These are phyloP conservation scores for Pogona vitticeps DNA, from an alignment of 2,113 vertebrate genomes.

Conservation along the genomic window DNA sequence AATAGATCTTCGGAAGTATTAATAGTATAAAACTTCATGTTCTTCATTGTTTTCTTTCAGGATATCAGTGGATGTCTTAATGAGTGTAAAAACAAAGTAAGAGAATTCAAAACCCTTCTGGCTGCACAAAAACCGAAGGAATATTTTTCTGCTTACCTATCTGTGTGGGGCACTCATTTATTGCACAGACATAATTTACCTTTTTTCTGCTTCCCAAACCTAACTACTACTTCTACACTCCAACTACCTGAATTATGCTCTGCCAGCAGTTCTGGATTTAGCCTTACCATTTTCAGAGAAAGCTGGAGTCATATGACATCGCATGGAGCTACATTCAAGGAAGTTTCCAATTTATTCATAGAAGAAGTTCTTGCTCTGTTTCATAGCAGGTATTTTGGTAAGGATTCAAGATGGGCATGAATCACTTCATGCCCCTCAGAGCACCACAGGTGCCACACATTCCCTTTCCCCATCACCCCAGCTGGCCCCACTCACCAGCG, in stretches of 20 bases:
- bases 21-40: background rate
- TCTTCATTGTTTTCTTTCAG: background rate
- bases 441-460: too few relatives aligned
- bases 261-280: background rate
- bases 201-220: background rate
- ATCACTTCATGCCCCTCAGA: too few relatives aligned
- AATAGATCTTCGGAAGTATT: background rate
- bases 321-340: background rate
- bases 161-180: background rate
- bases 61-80: background rate
- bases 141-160: background rate
- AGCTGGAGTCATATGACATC: conserved; percentile 3
- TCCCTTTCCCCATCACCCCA: too few relatives aligned
- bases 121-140: background rate
- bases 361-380: conserved; percentile 3
- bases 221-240: background rate
- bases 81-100: background rate
- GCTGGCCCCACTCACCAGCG: too few relatives aligned
- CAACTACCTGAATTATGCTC: conserved; percentile 4
- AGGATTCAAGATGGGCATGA: too few relatives aligned
- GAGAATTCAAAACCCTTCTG: background rate
- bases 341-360: conserved; percentile 11
- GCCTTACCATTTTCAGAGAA: conserved; percentile 12
- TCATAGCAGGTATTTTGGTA: background rate
- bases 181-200: background rate